These are phyloP conservation scores for Lasioglossum morio DNA, from an alignment of 2,888 invertebrate species.

Conservation along the genomic window DNA sequence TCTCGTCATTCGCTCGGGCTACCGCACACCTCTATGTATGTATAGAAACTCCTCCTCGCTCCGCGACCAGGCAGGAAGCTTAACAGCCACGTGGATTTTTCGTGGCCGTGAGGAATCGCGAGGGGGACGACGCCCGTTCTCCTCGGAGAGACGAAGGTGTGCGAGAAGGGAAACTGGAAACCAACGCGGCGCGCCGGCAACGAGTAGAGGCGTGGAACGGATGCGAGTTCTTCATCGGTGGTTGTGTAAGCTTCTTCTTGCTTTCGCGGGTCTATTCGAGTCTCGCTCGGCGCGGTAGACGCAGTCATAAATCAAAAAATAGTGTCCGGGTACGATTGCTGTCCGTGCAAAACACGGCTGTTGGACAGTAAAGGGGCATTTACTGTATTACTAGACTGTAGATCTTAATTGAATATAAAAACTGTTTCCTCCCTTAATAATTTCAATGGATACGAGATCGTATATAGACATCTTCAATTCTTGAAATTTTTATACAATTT, in stretches of 20 bases:
- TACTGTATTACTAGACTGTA: too few species aligned
- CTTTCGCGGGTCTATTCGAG: too few species aligned
- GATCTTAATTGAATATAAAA: too few species aligned
- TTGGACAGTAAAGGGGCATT: too few species aligned
- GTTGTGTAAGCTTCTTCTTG: constrained; percentile 9
- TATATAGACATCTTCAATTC: too few species aligned
- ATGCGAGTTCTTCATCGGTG: background rate
- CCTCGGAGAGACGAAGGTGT: constrained; percentile 3
- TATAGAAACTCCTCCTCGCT: background rate
- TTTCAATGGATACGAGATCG: too few species aligned
- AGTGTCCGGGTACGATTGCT: too few species aligned
- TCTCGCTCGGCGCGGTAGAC: too few species aligned
- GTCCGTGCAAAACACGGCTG: too few species aligned
- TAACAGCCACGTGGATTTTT: constrained; percentile 53
- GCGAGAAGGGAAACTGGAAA: constrained; percentile 42
- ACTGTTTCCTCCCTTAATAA: too few species aligned
- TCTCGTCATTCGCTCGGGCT: background rate
- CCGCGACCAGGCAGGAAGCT: constrained; percentile 1
- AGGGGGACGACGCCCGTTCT: background rate
- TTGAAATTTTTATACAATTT: too few species aligned
- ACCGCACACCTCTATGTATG: background rate
- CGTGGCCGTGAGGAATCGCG: background rate
- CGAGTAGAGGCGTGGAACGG: background rate
- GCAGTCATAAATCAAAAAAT: too few species aligned
- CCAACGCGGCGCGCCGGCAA: background rate